Percentiles rank a stretch among this genome's conserved stretches.
Evolutionary conservation across 2,113 vertebrate genomes (phyloP).

Genomic region (Otolemur garnettii): DNA sequence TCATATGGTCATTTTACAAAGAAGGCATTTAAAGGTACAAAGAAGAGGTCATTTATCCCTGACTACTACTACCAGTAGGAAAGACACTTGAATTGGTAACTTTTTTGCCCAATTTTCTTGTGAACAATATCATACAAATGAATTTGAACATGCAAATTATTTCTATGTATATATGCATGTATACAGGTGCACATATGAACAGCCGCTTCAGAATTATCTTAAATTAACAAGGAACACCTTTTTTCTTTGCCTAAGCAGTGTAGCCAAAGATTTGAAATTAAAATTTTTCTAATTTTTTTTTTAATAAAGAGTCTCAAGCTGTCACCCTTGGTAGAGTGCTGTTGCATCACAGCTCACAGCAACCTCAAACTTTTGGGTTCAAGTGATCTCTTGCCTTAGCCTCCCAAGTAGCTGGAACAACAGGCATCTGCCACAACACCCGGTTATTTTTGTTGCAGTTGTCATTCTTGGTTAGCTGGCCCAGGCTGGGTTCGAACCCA

Average conservation of each 20-base stretch:
- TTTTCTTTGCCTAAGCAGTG: neutral
- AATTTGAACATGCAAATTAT: neutral
- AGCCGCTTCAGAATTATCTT: neutral
- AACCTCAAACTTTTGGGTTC: too few species aligned
- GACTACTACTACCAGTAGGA: neutral
- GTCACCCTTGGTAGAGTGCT: too few species aligned
- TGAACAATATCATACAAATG: conserved; percentile 12
- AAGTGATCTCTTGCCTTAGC: too few species aligned
- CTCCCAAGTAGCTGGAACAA: too few species aligned
- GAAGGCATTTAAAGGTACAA: neutral
- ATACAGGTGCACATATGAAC: neutral
- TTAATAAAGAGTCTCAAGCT: too few species aligned
- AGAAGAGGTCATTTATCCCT: neutral
- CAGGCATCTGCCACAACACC: too few species aligned
- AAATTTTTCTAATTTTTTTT: neutral
- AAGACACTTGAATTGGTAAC: neutral
- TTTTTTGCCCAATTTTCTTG: neutral
- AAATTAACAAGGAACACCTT: conserved; percentile 6
- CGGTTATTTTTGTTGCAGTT: too few species aligned
- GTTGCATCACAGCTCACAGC: too few species aligned
- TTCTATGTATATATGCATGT: neutral
- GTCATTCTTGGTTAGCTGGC: too few species aligned
- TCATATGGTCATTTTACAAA: conserved; percentile 20
- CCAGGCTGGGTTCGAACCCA: too few species aligned
- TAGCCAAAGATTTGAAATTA: neutral